Evolutionary conservation across 2,113 vertebrate genomes (phyloP).

Genomic region (Anthoscopus minutus): DNA sequence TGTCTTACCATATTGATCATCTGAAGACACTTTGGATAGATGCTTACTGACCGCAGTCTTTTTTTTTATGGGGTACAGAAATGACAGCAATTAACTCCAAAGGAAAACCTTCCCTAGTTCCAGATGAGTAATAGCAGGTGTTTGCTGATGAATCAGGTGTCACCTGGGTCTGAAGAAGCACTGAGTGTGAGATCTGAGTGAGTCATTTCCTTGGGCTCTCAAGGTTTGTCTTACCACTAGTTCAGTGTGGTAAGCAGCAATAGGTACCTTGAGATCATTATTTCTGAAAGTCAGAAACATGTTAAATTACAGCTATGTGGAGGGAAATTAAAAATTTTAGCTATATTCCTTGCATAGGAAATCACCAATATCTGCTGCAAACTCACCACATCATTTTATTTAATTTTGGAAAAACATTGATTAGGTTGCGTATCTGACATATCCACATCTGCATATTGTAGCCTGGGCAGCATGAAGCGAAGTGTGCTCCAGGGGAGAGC

Average conservation of each 20-base stretch:
- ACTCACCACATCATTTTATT: background rate
- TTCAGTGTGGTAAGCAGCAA: background rate
- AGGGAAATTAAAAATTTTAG: background rate
- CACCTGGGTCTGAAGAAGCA: background rate
- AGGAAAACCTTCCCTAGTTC: background rate
- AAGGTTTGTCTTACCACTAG: background rate
- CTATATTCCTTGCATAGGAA: background rate
- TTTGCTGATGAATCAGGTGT: constrained; percentile 27
- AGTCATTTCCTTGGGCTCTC: constrained; percentile 34
- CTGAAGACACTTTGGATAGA: background rate
- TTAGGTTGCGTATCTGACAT: background rate
- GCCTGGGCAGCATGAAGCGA: no score
- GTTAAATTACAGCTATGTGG: background rate
- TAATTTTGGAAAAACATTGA: background rate
- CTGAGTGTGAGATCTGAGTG: background rate
- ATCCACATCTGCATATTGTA: background rate
- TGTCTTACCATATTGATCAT: background rate
- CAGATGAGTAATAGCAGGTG: background rate
- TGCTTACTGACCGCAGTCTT: background rate
- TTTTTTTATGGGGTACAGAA: background rate
- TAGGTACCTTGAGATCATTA: background rate
- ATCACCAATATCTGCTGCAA: background rate
- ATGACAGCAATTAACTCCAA: background rate
- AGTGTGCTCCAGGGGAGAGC: background rate
- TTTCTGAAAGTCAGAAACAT: background rate